Base-by-base conservation (phyloP, 1,140 invertebrate species). In the Drosophila tsacasi region DNA sequence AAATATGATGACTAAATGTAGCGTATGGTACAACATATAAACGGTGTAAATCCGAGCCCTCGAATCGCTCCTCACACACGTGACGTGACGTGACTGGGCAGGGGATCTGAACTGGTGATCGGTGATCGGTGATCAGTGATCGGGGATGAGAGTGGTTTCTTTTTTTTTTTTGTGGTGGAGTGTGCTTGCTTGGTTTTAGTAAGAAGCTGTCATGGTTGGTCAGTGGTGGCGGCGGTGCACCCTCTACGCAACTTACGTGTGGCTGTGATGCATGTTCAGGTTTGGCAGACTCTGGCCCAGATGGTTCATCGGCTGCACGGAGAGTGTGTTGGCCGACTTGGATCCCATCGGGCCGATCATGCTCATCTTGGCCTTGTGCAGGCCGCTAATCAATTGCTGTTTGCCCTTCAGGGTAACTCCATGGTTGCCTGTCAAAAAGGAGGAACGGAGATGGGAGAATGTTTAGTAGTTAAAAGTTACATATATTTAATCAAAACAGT, bases 261-360 rank as follows among this genome's bases (percentile, higher is more conserved):
- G 92, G 66, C 74, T 92, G 61, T 91, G 83, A 59, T 91, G 92
- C 66, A 92, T 67, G 57, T 89, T 95, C 57, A 97, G 91, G 83
- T 97, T 96, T 32, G 96, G 96, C 80, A 97, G 92, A 64, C 96
- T 96, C 91, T 97, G 96, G 25, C 96, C 96, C 58, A 96, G 92
- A 54, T 94, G 94, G 69, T 94, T 95, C 15, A 94, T 93, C 9
- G 96, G 95, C 85, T 96, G 96, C 40, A 97, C 96, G 17, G 96
- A 95, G 49, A 97, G 93, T 0, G 96, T 97, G 81, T 97, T 97
- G 6, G 95, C 73, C 32, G 83, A 83, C 23, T 75, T 95, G 6
- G 95, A 79, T 23, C 77, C 69, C 39, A 79, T 69, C 5, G 71
- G 54, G n/a, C 74, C 94, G 46, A 83, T 80, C 73, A 87, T 93